phyloP scores from a whole-genome alignment of 2,113 vertebrate species.

The Phycodurus eques region DNA sequence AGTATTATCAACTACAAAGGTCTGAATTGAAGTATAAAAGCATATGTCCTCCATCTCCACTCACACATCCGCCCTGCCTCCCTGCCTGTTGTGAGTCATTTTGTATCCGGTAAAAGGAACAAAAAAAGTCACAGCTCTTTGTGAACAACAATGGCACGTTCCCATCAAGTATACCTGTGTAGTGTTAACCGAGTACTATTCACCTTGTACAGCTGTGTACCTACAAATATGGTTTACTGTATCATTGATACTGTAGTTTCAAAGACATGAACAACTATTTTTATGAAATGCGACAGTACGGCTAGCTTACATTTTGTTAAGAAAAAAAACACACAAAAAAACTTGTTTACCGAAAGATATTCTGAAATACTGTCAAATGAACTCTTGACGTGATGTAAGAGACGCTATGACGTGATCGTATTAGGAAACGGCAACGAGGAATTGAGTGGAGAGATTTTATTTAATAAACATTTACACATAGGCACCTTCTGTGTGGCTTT shows the following conservation, averaged over 20 bases:
- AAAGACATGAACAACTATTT: slow-evolving; percentile 99
- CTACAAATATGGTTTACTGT: slow-evolving; percentile 99
- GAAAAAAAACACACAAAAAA: slow-evolving; percentile 70
- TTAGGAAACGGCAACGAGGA: background rate
- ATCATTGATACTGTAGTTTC: slow-evolving; percentile 97
- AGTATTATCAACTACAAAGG: slow-evolving; percentile 21
- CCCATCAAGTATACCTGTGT: slow-evolving; percentile 96
- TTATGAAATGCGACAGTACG: slow-evolving; percentile 99
- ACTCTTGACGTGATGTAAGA: slow-evolving; percentile 95
- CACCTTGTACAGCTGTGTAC: slow-evolving; percentile 99
- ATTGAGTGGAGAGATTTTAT: slow-evolving; percentile 29
- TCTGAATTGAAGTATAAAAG: slow-evolving; percentile 15
- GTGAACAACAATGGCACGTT: slow-evolving; percentile 72
- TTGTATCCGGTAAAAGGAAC: slow-evolving; percentile 54
- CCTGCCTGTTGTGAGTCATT: slow-evolving; percentile 82
- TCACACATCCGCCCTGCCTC: slow-evolving; percentile 73
- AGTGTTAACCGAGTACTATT: slow-evolving; percentile 98
- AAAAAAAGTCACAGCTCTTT: slow-evolving; percentile 19
- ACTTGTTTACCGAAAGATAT: slow-evolving; percentile 99
- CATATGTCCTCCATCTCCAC: slow-evolving; percentile 73
- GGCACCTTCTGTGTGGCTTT: slow-evolving; percentile 5
- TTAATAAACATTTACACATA: slow-evolving; percentile 27
- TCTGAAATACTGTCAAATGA: slow-evolving; percentile 99
- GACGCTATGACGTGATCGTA: slow-evolving; percentile 25
- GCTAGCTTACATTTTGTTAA: slow-evolving; percentile 99